Evolutionary conservation across 2,797 vertebrate species (phyloP).

Genomic region (Hypotaenidia philippensis): DNA sequence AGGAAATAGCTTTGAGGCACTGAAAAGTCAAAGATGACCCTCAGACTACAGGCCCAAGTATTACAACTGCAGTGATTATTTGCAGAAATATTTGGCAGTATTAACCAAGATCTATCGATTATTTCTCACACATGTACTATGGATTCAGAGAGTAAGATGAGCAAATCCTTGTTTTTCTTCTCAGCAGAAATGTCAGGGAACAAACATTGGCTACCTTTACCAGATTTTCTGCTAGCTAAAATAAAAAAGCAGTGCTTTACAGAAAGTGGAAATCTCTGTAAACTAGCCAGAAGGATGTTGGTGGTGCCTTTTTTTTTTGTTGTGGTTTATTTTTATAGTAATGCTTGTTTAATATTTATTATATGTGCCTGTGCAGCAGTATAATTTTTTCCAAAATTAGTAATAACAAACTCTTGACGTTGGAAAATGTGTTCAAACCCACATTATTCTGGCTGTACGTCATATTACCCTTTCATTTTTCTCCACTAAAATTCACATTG

Average conservation of each 20-base stretch:
- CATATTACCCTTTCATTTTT: background rate
- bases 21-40: background rate
- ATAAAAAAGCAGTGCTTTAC: background rate
- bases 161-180: conserved; percentile 49
- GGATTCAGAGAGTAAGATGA: conserved; percentile 26
- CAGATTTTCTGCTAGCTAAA: background rate
- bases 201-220: conserved; percentile 39
- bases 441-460: background rate
- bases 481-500: background rate
- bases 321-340: background rate
- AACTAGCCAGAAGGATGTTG: background rate
- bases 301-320: too few relatives aligned
- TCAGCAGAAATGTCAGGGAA: conserved; percentile 44
- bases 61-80: background rate
- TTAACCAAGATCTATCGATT: background rate
- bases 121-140: background rate
- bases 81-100: conserved; percentile 20
- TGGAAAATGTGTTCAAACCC: background rate
- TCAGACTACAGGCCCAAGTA: background rate
- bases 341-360: background rate
- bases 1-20: background rate
- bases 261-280: background rate
- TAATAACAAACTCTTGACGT: background rate
- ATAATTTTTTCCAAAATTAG: background rate
- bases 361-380: background rate